These are phyloP conservation scores for Phylloscopus collybita DNA, from an alignment of 2,797 vertebrate genomes.

Conservation along the genomic window DNA sequence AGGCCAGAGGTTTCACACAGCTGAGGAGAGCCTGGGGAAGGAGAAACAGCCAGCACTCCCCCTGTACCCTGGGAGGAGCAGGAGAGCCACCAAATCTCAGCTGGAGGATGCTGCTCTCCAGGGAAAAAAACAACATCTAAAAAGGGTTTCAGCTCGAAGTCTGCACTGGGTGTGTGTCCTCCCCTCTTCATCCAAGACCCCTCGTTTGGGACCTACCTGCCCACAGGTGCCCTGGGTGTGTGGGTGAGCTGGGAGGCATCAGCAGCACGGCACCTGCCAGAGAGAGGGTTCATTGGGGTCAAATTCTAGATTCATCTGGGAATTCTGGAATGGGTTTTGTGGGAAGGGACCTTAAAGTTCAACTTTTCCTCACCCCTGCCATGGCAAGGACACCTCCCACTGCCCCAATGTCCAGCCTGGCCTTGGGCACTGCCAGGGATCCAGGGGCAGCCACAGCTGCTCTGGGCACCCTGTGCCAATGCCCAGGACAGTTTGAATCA, in stretches of 20 bases:
- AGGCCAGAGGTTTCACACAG: neutral
- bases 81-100: neutral
- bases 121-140: rapidly evolving
- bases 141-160: rapidly evolving
- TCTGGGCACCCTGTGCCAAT: neutral
- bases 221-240: rapidly evolving
- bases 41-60: rapidly evolving
- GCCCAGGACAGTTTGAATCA: neutral
- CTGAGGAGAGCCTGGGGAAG: rapidly evolving
- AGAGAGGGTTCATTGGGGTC: neutral
- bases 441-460: neutral
- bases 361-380: rapidly evolving
- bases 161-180: rapidly evolving
- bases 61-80: neutral
- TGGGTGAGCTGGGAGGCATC: neutral
- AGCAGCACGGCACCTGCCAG: neutral
- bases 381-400: neutral
- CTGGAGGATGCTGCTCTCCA: rapidly evolving
- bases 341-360: neutral
- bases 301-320: neutral
- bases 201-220: neutral
- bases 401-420: neutral
- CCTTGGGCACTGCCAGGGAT: neutral
- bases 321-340: neutral
- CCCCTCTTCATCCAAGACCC: rapidly evolving